Evolutionary conservation across 2,797 vertebrate genomes (phyloP).

Genomic region (Megaceryle alcyon): DNA sequence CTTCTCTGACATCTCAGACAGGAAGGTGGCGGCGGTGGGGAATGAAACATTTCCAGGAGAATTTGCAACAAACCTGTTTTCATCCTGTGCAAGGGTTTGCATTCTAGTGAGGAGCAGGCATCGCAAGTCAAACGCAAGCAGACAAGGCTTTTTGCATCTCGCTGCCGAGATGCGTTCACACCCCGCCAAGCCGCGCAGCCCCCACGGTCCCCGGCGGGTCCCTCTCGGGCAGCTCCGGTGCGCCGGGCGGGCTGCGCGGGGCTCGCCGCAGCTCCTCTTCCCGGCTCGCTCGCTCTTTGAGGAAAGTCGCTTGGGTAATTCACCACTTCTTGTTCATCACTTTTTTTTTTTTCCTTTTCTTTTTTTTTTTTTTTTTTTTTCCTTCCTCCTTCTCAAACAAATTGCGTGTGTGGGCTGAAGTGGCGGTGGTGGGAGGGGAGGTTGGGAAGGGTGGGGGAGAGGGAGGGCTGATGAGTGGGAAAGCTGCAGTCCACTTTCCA

Average conservation of each 20-base stretch:
- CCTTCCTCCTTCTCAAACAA: conserved; percentile 26
- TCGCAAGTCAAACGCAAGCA: conserved; percentile 59
- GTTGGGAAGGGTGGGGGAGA: not conserved
- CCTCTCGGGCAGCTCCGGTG: conserved; percentile 21
- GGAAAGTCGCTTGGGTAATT: conserved; percentile 42
- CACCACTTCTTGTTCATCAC: conserved; percentile 58
- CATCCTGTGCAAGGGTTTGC: conserved; percentile 76
- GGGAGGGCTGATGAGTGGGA: conserved; percentile 6
- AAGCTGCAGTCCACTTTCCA: conserved; percentile 53
- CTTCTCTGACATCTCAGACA: conserved; percentile 35
- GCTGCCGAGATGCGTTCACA: conserved; percentile 31
- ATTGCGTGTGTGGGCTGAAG: conserved; percentile 36
- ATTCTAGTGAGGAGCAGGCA: conserved; percentile 73
- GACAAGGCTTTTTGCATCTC: conserved; percentile 49
- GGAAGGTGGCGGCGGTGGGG: not conserved
- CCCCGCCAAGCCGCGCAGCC: not conserved
- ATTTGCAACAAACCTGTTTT: conserved; percentile 78
- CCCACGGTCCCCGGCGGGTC: not conserved
- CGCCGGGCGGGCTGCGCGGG: not conserved
- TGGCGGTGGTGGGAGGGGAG: conserved; percentile 3
- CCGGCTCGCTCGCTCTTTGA: not conserved
- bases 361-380: conserved; percentile 33
- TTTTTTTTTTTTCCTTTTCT: not conserved
- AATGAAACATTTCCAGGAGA: not conserved
- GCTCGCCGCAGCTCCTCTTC: conserved; percentile 9